These are phyloP conservation scores for Sericinus montela DNA, from an alignment of 2,888 invertebrate genomes.

Conservation along the genomic window DNA sequence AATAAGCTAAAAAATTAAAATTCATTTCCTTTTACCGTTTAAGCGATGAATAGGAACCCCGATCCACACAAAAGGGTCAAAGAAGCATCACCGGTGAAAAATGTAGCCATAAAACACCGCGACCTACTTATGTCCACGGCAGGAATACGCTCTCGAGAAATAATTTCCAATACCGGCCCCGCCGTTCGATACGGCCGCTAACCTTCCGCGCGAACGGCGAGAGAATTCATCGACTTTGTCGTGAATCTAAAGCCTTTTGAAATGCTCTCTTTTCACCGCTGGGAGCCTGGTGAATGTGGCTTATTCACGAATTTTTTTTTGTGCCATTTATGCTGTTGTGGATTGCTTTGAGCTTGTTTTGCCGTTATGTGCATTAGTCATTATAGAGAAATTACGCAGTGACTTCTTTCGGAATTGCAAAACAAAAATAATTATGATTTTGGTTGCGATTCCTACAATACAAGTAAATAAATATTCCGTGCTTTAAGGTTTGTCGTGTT, in stretches of 20 bases:
- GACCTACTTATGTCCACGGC: slow-evolving; percentile 62
- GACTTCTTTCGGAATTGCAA: no score
- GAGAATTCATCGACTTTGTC: slow-evolving; percentile 53
- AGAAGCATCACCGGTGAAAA: slow-evolving; percentile 31
- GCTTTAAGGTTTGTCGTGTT: no score
- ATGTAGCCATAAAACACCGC: slow-evolving; percentile 49
- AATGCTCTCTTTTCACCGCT: slow-evolving; percentile 35
- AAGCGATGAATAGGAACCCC: slow-evolving; percentile 5
- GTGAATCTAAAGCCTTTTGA: slow-evolving; percentile 35
- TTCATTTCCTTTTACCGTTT: slow-evolving; percentile 9
- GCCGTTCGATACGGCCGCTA: slow-evolving; percentile 36
- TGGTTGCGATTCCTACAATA: no score
- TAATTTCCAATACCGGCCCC: slow-evolving; percentile 50
- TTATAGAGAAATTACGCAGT: no score
- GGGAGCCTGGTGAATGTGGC: slow-evolving; percentile 25
- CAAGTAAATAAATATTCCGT: no score
- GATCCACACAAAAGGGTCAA: slow-evolving; percentile 29
- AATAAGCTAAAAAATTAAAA: slow-evolving; percentile 6
- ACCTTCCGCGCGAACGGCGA: slow-evolving; percentile 43
- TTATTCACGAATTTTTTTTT: slow-evolving; percentile 20
- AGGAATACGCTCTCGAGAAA: slow-evolving; percentile 49
- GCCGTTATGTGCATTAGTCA: not conserved
- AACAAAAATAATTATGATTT: no score
- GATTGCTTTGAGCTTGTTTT: not conserved
- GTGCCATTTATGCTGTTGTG: slow-evolving; percentile 15